Conservation (phyloP, 2,797 vertebrate species). For the Pogonophryne albipinna region DNA sequence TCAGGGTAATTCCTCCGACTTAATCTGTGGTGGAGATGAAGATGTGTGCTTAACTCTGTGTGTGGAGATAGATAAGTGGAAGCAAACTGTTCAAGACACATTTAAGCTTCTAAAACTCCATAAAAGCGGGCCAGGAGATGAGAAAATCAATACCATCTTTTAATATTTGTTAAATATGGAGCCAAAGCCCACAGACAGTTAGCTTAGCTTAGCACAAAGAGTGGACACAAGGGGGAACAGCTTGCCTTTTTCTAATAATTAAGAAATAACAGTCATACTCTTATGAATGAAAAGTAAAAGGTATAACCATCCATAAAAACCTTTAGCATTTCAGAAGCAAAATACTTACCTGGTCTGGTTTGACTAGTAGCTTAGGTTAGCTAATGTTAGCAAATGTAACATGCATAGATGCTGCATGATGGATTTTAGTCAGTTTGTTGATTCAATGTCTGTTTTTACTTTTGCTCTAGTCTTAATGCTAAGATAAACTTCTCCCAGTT, state of each 20-base stretch:
- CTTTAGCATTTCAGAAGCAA: no score
- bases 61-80: slow-evolving; percentile 36
- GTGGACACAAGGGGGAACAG: background rate
- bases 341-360: background rate
- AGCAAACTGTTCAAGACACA: slow-evolving; percentile 27
- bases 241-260: background rate
- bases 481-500: background rate
- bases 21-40: slow-evolving; percentile 70
- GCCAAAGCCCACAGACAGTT: background rate
- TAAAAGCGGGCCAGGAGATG: background rate
- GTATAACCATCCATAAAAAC: no score
- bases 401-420: no score
- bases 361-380: background rate
- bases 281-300: background rate
- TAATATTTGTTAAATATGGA: background rate
- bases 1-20: slow-evolving; percentile 68
- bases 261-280: background rate
- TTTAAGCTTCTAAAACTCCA: background rate
- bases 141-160: background rate
- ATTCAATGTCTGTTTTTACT: no score
- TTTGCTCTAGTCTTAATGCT: background rate
- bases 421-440: no score
- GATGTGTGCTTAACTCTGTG: slow-evolving; percentile 52
- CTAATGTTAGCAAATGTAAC: background rate
- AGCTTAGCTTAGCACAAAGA: slow-evolving; percentile 2